Conservation (phyloP, 2,797 vertebrate species). For the Rhabdomys pumilio region DNA sequence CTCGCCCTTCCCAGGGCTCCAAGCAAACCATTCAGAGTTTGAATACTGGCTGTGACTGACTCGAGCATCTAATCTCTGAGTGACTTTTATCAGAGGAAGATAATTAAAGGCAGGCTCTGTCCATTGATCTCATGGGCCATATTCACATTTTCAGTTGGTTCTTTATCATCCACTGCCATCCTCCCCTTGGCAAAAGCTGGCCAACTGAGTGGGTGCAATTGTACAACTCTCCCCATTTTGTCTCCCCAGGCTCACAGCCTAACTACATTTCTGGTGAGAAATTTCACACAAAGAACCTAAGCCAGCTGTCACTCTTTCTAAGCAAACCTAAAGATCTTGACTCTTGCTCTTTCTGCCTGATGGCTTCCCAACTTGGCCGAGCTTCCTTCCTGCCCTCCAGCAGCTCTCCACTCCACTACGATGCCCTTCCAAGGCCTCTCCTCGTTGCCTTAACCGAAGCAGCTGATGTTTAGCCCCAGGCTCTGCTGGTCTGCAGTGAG, state of each 20-base stretch:
- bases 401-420: no score
- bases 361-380: not conserved
- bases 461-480: not conserved
- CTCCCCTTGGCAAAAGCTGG: not conserved
- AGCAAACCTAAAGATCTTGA: not conserved
- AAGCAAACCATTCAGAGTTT: not conserved
- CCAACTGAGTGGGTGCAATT: not conserved
- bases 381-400: not conserved
- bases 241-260: not conserved
- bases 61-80: not conserved
- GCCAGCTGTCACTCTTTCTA: not conserved
- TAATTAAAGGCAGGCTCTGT: not conserved
- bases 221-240: not conserved
- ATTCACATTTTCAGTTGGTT: not conserved
- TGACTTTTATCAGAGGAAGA: slow-evolving; percentile 12
- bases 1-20: not conserved
- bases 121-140: not conserved
- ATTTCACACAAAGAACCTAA: not conserved
- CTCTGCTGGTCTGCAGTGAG: no score
- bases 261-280: not conserved
- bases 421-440: not conserved
- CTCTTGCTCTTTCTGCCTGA: not conserved
- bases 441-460: not conserved
- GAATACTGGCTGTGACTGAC: not conserved
- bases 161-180: not conserved